Percentiles rank a stretch among this genome's conserved stretches.
phyloP scores from a whole-genome alignment of 2,888 invertebrate species.

The Imbricaverruca yamaguchii region DNA sequence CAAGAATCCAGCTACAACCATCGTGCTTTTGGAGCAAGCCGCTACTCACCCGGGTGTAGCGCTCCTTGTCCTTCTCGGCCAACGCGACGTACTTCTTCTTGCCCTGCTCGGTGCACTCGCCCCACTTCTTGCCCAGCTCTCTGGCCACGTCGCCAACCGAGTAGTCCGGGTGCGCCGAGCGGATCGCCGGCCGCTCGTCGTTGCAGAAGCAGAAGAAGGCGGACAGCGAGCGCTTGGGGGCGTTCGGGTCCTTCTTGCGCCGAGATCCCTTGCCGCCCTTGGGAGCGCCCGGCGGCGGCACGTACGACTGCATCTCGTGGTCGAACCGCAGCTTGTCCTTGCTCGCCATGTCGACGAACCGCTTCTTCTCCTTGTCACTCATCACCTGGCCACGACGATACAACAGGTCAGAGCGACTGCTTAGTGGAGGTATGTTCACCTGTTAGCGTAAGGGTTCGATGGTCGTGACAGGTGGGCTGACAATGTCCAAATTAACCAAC shows the following conservation, averaged over 20 bases:
- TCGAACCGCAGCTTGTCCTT: slow-evolving; percentile 95
- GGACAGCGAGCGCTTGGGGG: slow-evolving; percentile 38
- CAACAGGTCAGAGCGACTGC: no score
- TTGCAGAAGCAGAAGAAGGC: slow-evolving; percentile 54
- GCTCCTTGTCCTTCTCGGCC: slow-evolving; percentile 44
- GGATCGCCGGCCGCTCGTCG: slow-evolving; percentile 48
- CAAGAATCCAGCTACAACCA: background rate
- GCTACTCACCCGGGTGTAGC: slow-evolving; percentile 40
- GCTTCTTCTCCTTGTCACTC: slow-evolving; percentile 95
- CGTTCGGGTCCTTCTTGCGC: slow-evolving; percentile 89
- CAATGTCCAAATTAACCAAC: no score
- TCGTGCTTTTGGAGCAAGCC: background rate
- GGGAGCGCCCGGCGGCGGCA: slow-evolving; percentile 74
- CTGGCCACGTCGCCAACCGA: slow-evolving; percentile 50
- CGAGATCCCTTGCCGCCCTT: slow-evolving; percentile 71
- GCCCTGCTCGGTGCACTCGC: slow-evolving; percentile 36
- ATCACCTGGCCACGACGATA: slow-evolving; percentile 68
- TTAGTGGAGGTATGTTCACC: no score
- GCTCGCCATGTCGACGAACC: slow-evolving; percentile 98
- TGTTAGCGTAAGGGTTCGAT: no score
- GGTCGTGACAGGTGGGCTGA: no score
- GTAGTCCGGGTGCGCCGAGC: slow-evolving; percentile 46
- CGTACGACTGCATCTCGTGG: slow-evolving; percentile 90
- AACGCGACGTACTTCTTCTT: slow-evolving; percentile 43
- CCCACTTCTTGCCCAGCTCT: slow-evolving; percentile 46